Percentiles rank a stretch among this genome's conserved stretches.
Evolutionary conservation across 1,140 invertebrate species (phyloP).

Genomic region (Adelges cooleyi): DNA sequence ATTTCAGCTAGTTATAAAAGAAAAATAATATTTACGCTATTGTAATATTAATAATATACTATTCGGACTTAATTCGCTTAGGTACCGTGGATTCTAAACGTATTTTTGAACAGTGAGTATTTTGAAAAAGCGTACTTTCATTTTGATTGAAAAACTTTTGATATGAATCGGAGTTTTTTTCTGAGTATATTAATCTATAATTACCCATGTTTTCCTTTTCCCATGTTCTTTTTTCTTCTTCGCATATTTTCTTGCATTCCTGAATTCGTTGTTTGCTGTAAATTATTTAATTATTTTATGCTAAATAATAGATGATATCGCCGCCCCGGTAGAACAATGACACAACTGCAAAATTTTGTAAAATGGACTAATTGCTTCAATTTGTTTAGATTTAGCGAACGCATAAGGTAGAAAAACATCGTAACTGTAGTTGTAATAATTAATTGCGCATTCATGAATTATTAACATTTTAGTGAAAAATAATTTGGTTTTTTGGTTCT

Average conservation of each 20-base stretch:
- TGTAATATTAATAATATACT: background rate
- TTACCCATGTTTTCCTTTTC: conserved; percentile 66
- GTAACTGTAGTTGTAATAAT: too few species aligned
- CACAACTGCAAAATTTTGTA: too few species aligned
- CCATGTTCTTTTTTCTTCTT: conserved; percentile 50
- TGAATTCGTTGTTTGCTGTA: background rate
- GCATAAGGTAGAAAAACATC: too few species aligned
- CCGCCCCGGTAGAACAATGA: too few species aligned
- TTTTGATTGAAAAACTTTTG: conserved; percentile 61
- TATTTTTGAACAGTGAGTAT: background rate
- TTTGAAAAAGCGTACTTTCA: conserved; percentile 54
- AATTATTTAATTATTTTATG: too few species aligned
- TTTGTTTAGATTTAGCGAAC: too few species aligned
- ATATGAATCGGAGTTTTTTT: conserved; percentile 45
- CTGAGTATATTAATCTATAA: conserved; percentile 50
- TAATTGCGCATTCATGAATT: too few species aligned
- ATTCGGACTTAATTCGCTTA: background rate
- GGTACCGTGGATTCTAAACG: background rate
- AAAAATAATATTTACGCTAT: too few species aligned
- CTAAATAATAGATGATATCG: too few species aligned
- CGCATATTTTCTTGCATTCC: background rate
- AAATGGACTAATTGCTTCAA: too few species aligned
- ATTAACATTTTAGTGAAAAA: too few species aligned
- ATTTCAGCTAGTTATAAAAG: background rate
- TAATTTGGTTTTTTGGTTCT: too few species aligned